A percentile compares a stretch with the other conserved stretches of the same genome.
Conservation (phyloP, 53 echinoderm and acorn worm species). For the Zoroaster sp. region DNA sequence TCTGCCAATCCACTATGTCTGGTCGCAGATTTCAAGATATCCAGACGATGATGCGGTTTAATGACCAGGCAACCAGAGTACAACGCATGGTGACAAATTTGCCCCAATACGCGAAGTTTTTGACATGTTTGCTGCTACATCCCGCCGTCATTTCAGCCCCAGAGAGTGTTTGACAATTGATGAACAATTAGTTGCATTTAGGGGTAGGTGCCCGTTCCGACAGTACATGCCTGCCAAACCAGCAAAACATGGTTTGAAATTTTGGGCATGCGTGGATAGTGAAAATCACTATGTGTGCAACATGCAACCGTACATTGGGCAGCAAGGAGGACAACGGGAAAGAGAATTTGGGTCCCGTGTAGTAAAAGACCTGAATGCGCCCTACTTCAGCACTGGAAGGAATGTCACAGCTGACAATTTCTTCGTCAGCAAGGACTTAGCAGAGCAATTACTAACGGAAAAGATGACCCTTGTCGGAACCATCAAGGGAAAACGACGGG, state of each 20-base stretch:
- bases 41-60: background rate
- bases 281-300: too few relatives aligned
- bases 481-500: background rate
- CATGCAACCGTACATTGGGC: background rate
- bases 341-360: background rate
- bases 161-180: too few relatives aligned
- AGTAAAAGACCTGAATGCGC: background rate
- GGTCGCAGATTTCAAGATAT: background rate
- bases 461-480: background rate
- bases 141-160: background rate
- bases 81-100: background rate
- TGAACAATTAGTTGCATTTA: too few relatives aligned
- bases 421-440: too few relatives aligned
- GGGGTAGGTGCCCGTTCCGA: too few relatives aligned
- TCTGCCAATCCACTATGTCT: background rate
- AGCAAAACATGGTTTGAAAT: too few relatives aligned
- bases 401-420: constrained; percentile 10
- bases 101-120: background rate
- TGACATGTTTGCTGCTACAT: background rate
- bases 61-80: background rate
- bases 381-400: background rate
- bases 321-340: background rate
- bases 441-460: background rate
- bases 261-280: too few relatives aligned
- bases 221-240: too few relatives aligned